phyloP scores from a whole-genome alignment of 2,797 vertebrate species.

The Pangasius krempfi region DNA sequence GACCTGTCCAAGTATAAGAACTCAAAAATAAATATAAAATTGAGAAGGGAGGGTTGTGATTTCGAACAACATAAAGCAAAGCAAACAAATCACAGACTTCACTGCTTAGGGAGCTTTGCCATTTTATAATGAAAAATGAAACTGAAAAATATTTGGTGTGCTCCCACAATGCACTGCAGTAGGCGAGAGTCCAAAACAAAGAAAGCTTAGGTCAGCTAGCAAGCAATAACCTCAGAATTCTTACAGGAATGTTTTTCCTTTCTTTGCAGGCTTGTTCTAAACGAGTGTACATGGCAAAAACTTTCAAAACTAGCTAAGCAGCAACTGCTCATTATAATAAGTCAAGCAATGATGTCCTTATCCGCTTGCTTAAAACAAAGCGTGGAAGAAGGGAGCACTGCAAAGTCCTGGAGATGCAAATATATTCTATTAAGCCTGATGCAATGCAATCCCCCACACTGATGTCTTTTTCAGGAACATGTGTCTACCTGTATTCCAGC shows the following conservation, averaged over 20 bases:
- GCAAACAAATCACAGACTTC: background rate
- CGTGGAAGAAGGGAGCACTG: background rate
- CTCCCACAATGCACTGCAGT: background rate
- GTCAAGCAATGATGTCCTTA: background rate
- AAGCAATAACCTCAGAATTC: background rate
- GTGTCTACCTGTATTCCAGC: constrained; percentile 94
- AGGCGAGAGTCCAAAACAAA: background rate
- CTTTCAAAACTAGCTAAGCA: background rate
- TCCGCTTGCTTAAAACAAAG: background rate
- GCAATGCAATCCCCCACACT: background rate
- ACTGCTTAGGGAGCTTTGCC: background rate
- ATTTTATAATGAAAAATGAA: background rate
- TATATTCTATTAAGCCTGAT: background rate
- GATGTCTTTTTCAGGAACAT: background rate
- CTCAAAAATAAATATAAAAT: background rate
- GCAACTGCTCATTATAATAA: background rate
- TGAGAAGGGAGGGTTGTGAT: background rate
- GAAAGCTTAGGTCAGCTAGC: background rate
- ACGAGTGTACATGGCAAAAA: background rate
- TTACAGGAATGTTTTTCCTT: background rate
- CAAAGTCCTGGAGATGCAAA: background rate
- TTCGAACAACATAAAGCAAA: background rate
- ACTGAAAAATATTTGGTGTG: background rate
- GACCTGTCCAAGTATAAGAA: background rate
- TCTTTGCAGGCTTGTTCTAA: background rate